Base-by-base conservation (phyloP, 2,113 vertebrate genomes). In the Hylia prasina region DNA sequence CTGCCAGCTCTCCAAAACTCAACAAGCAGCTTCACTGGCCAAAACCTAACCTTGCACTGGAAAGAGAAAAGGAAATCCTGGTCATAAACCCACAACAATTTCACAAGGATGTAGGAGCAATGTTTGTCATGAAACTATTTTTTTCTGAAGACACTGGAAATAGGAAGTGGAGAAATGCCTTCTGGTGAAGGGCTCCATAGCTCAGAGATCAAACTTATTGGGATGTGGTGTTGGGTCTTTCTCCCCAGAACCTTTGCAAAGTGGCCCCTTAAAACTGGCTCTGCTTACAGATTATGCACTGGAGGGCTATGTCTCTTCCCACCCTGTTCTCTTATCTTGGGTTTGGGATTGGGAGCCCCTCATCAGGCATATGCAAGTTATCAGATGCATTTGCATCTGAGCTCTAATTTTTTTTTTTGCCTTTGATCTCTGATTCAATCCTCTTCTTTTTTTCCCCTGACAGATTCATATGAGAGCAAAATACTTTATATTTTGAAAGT, bases 171-270 rank as follows among this genome's bases (percentile, higher is more conserved):
- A 82, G 40, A 73, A 78, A 64, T 30, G 45, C 31, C 22, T 72
- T 69, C 45, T 65, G 47, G 14, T 1, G 16, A 66, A 25, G 37
- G 31, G 9, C 19, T 66, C 33, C 44, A 64, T 6, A 39, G 35
- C 35, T 69, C 39, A 48, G 48, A 27, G 11, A 44, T 6, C 7
- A 16, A 58, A 13, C 21, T 44, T 39, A 28, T 48, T 2, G 4
- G 33, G 6, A 10, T 0, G 6, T 2, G 3, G 21, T 11, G 3
- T 30, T 76, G 37, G 10, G 7, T 61, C 27, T 76, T 66, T 30
- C 31, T 53, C 18, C 37, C 24, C 2, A 1, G 42, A 57, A 90
- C 17, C 37, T 76, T 3, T 56, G 23, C 18, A 51, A 83, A 75
- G 7, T 4, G 3, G 30, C n/a, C 37, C 70, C 39, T 75, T 42